A percentile compares a stretch with the other conserved stretches of the same genome.
Conservation (phyloP, 92 coral and sea anemone genomes). For the Isaurus tuberculatus region DNA sequence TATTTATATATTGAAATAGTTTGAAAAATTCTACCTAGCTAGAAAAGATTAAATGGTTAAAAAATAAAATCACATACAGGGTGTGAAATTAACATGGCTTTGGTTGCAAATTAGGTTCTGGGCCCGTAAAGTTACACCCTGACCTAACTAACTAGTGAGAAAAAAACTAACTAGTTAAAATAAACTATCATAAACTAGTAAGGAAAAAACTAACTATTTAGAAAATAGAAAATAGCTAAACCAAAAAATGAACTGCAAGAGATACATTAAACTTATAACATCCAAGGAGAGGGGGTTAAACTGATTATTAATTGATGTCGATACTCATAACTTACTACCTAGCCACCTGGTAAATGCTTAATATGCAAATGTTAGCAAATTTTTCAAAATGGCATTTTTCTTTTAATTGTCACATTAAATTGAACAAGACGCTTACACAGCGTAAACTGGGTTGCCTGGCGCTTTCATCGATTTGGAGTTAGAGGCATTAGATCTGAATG, state of each 20-base stretch:
- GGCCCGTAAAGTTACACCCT: conserved; percentile 1
- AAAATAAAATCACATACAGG: conserved; percentile 4
- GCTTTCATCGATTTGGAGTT: background rate
- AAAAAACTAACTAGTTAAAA: no score
- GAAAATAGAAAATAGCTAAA: conserved; percentile 1
- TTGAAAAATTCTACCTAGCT: conserved; percentile 4
- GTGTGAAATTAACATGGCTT: no score
- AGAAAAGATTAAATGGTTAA: conserved; percentile 7
- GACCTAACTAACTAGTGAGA: background rate
- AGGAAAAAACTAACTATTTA: no score
- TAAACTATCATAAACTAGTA: background rate
- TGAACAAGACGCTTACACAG: no score
- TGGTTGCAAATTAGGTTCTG: conserved; percentile 1
- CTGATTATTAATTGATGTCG: background rate
- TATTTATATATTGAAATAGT: background rate
- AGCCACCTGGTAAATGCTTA: conserved; percentile 2
- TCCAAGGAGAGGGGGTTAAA: conserved; percentile 16
- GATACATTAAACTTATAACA: conserved; percentile 8
- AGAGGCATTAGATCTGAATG: no score
- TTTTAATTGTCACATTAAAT: background rate
- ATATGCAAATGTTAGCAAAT: conserved; percentile 19
- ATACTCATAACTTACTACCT: background rate
- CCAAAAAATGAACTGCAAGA: conserved; percentile 9
- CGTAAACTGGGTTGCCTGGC: no score
- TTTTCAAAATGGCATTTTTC: conserved; percentile 7